Base-by-base conservation (phyloP, 1,140 invertebrate species). In the Drosophila kikkawai region DNA sequence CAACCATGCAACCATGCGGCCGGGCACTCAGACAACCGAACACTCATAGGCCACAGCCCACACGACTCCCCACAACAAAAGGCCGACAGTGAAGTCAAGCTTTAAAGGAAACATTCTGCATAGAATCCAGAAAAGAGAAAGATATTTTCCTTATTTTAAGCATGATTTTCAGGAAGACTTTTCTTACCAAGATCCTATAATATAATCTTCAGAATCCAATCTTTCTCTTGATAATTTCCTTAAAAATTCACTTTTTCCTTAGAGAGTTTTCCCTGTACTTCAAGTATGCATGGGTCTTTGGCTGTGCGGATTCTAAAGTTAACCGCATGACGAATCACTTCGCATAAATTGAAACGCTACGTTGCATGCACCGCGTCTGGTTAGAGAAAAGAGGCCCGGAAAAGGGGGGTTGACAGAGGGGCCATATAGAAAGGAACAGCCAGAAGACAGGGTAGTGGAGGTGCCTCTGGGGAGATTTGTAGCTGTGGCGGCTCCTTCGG, bases 261-360 rank as follows among this genome's bases (percentile, higher is more conserved):
- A 29, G 6, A 11, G 41, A 37, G 13, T 48, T 0, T 5, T 13
- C 4, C 60, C 75, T 77, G 75, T 69, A 77, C 0, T 19, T 69
- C 34, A 77, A 77, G 75, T 61, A 76, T 73, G 47, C 60, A 65
- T 47, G 41, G 61, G 39, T 79, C 61, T 71, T 63, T 69, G 63
- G 70, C 45, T 84, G 76, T 80, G 82, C 85, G 70, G 75, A 88
- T 88, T 88, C 84, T 88, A 88, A 88, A 88, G 84, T 88, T 88
- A 88, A 88, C 85, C 85, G 85, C 85, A 88, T 88, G 85, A 88
- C 85, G 85, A 88, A 88, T 88, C 85, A 88, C 85, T 88, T 88
- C 85, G 85, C 85, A 88, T 88, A 88, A 88, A 88, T 88, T 88
- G 85, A 88, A 88, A 84, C 85, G 85, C 85, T 88, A 85, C 81